Base-by-base conservation (phyloP, 1,140 invertebrate species). In the Brachionus koreanus region DNA sequence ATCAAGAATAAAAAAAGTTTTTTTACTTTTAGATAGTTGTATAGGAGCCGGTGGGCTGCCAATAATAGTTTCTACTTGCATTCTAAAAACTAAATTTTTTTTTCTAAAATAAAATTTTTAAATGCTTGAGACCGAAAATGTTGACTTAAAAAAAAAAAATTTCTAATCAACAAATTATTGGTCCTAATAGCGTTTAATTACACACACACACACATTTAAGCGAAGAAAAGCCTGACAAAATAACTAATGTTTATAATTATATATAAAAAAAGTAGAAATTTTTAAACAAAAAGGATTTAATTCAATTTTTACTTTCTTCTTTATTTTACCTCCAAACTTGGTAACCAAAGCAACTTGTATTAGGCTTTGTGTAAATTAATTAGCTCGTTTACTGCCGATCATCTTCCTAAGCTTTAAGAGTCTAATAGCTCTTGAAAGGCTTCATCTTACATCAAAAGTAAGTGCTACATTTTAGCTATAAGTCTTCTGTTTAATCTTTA, bases 1-100 rank as follows among this genome's bases (percentile, higher is more conserved):
- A n/a, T n/a, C n/a, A n/a, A 10, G 10, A 46, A 12, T 29, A 63
- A 3, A 35, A 65, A n/a, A 13, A 13, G 33, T 65, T 13, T 33
- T 29, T 23, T 65, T 65, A 65, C 61, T 65, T 65, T 65, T 65
- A 23, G 61, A 16, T 13, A 29, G 25, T 4, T 65, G 61, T 10
- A 33, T 12, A 65, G 61, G 10, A 4, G 13, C 29, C 25, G 61
- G 25, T 65, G 61, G 61, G 25, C 61, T 65, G 10, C 61, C 61
- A 65, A 65, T 29, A 6, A 65, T 35, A 9, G 61, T 65, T 65
- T 65, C 61, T 65, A 65, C 61, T 65, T 65, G 61, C 61, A 65
- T 65, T 65, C 33, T 65, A 65, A 65, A 65, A 52, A 25, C 49
- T 52, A 52, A 19, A 19, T 52, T 19, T 13, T 52, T 52, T n/a